Conservation (phyloP, 2,888 invertebrate species). For the Megastigmus dorsalis region DNA sequence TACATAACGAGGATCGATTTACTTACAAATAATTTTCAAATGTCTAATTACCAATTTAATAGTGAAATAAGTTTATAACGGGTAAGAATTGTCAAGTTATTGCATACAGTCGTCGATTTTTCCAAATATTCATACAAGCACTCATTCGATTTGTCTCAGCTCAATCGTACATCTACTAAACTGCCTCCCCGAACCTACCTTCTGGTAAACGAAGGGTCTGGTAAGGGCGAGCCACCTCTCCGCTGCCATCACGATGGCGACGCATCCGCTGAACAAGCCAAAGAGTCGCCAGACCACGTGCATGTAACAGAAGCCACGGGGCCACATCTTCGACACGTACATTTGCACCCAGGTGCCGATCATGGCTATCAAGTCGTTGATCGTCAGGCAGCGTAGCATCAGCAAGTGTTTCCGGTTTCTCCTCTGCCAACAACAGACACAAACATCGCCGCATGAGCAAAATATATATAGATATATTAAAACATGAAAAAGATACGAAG, state of each 20-base stretch:
- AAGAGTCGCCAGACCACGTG: conserved; percentile 87
- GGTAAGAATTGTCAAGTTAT: too few species aligned
- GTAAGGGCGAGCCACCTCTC: conserved; percentile 92
- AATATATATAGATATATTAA: too few species aligned
- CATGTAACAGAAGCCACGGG: conserved; percentile 78
- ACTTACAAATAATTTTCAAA: too few species aligned
- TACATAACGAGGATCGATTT: too few species aligned
- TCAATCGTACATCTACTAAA: too few species aligned
- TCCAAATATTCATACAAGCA: too few species aligned
- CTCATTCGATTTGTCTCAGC: too few species aligned
- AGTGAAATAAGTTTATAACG: too few species aligned
- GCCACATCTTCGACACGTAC: conserved; percentile 76
- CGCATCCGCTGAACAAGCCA: conserved; percentile 90
- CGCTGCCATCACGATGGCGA: conserved; percentile 91
- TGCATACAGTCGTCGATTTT: too few species aligned
- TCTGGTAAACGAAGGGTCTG: conserved; percentile 90
- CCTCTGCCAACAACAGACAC: conserved; percentile 74
- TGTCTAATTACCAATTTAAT: too few species aligned
- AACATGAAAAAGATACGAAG: too few species aligned
- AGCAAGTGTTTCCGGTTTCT: conserved; percentile 88
- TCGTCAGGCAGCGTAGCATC: conserved; percentile 85
- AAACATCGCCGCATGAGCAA: too few species aligned
- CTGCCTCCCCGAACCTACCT: conserved; percentile 79
- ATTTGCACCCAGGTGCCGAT: conserved; percentile 86
- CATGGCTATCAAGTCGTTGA: conserved; percentile 86